Conservation (phyloP, 2,113 vertebrate species). For the Caranx ignobilis region DNA sequence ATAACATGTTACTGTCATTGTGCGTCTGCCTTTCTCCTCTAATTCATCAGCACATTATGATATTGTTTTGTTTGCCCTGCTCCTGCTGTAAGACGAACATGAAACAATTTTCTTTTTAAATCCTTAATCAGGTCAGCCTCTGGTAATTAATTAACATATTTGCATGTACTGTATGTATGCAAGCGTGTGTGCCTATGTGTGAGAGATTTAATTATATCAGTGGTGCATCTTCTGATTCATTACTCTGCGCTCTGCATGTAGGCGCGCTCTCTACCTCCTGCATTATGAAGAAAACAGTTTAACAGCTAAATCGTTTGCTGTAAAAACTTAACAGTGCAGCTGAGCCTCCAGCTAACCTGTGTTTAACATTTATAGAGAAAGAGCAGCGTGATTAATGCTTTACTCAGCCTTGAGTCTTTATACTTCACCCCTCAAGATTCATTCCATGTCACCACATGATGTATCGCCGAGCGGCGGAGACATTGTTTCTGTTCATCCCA, state of each 20-base stretch:
- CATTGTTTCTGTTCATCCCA: constrained; percentile 20
- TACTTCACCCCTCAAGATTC: constrained; percentile 37
- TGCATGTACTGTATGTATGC: constrained; percentile 5
- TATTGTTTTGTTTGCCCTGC: constrained; percentile 59
- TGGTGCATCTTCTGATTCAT: background rate
- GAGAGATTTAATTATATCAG: background rate
- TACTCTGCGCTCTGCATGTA: background rate
- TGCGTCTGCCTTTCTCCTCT: constrained; percentile 37
- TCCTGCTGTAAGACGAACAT: constrained; percentile 26
- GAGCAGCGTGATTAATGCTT: constrained; percentile 51
- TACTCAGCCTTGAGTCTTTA: constrained; percentile 17
- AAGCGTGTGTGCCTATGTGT: background rate
- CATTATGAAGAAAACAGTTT: constrained; percentile 36
- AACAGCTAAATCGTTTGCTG: constrained; percentile 38
- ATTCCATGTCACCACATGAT: constrained; percentile 32
- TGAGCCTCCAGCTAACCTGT: constrained; percentile 20
- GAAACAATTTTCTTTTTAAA: constrained; percentile 46
- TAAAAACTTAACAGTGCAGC: constrained; percentile 30
- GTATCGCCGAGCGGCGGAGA: constrained; percentile 36
- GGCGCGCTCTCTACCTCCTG: constrained; percentile 17
- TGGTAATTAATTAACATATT: constrained; percentile 39
- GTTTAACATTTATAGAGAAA: constrained; percentile 53
- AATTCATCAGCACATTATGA: constrained; percentile 66
- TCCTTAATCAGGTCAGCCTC: constrained; percentile 48
- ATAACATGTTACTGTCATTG: constrained; percentile 45